These are phyloP conservation scores for Pteropus alecto DNA, from an alignment of 2,113 vertebrate species.

Conservation along the genomic window DNA sequence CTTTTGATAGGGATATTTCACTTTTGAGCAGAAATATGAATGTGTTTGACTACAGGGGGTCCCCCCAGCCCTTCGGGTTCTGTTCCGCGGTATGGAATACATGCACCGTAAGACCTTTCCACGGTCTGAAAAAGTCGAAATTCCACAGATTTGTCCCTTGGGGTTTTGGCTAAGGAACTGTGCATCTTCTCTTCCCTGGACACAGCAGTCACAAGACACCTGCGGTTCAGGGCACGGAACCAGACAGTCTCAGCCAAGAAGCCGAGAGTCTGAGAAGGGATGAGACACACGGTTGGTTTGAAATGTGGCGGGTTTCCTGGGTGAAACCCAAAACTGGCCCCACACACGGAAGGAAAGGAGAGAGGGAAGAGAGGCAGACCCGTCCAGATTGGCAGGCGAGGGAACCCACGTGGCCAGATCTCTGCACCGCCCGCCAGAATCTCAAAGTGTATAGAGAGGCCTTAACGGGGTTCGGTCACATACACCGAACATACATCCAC, in stretches of 20 bases:
- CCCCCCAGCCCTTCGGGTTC: background rate
- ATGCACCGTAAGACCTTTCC: rapidly evolving
- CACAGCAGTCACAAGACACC: background rate
- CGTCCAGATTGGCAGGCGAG: rapidly evolving
- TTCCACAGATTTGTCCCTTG: background rate
- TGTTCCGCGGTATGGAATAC: rapidly evolving
- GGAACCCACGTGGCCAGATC: rapidly evolving
- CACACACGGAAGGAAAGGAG: rapidly evolving
- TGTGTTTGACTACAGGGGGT: rapidly evolving
- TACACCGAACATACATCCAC: background rate
- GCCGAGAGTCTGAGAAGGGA: background rate
- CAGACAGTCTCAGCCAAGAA: background rate
- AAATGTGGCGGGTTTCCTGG: rapidly evolving
- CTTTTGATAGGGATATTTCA: background rate
- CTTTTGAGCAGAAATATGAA: background rate
- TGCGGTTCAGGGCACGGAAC: rapidly evolving
- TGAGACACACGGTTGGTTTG: rapidly evolving
- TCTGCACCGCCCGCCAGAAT: rapidly evolving
- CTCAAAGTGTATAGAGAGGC: background rate
- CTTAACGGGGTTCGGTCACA: background rate
- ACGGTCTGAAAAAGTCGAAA: background rate
- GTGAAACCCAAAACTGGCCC: too few relatives aligned
- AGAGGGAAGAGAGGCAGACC: background rate
- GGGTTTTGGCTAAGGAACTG: rapidly evolving
- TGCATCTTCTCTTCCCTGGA: background rate